Base-by-base conservation (phyloP, 2,888 invertebrate genomes). In the Spilarctia lutea region DNA sequence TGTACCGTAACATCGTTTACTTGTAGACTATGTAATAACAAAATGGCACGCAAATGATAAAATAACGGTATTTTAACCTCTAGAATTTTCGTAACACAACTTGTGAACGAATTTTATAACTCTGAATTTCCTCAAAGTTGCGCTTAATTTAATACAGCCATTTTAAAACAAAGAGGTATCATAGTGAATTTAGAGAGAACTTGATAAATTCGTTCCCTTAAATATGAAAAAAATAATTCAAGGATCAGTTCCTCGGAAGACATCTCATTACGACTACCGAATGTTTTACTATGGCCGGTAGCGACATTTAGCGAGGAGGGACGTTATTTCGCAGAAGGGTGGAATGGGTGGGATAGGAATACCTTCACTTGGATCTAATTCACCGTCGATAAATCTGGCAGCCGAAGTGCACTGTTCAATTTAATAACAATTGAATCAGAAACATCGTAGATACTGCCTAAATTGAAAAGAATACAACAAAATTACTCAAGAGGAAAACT, bases 401-500 rank as follows among this genome's bases (percentile, higher is more conserved):
- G 3, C 48, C 4, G 20, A 48, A 7, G 20, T 1, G 18, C 20
- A 3, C 48, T 7, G 7, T 20, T 7, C 48, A 48, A 0, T 1
- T 20, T 48, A 1, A 52, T 10, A 10, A 8, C 7, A 3, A 16
- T 6, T 48, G 18, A 39, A 56, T 1, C 2, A 39, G 3, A 27
- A 63, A 27, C 42, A 2, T 70, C 65, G 18, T 48, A 48, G 20
- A 3, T 48, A 65, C 48, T 48, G n/a, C 20, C 33, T 65, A 8
- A 52, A 33, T n/a, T 27, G 10, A 56, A 65, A 68, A 65, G 35
- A 74, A 74, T 69, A 56, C 68, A 71, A 74, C 70, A 72, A 52
- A 75, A 45, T 68, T 74, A 75, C 60, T 74, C 75, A 76, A 73
- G 74, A 75, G 69, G 76, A 83, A 78, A 77, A 75, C 66, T 71